Conservation (phyloP, 2,888 invertebrate genomes). For the Meghimatium bilineatum region DNA sequence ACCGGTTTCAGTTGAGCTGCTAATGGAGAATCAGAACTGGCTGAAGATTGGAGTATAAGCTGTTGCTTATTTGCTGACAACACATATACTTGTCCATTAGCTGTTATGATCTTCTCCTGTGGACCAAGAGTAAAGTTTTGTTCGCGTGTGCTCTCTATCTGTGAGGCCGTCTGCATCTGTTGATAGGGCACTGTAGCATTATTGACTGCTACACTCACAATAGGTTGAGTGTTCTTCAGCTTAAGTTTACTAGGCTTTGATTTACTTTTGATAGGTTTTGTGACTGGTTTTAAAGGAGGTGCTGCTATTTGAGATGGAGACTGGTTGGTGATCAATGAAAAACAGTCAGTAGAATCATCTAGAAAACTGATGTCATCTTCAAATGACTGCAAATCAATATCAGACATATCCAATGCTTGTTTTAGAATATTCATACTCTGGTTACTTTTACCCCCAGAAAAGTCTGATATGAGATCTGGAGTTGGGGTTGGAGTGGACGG, state of each 20-base stretch:
- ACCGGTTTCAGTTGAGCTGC: conserved; percentile 24
- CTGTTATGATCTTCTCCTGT: conserved; percentile 32
- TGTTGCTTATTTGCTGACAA: conserved; percentile 41
- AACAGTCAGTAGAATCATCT: conserved; percentile 7
- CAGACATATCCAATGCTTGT: conserved; percentile 44
- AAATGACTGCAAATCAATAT: conserved; percentile 44
- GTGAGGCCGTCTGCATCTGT: background rate
- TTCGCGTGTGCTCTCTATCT: conserved; percentile 26
- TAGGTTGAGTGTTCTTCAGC: conserved; percentile 9
- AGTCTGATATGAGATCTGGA: conserved; percentile 41
- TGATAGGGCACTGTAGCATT: background rate
- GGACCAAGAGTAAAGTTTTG: conserved; percentile 39
- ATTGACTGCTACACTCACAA: conserved; percentile 27
- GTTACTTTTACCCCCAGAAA: background rate
- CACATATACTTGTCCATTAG: conserved; percentile 44
- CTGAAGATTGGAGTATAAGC: conserved; percentile 31
- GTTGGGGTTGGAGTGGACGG: conserved; percentile 49
- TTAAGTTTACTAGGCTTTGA: conserved; percentile 34
- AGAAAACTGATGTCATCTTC: conserved; percentile 45
- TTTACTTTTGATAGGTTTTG: conserved; percentile 24
- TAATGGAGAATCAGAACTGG: conserved; percentile 12
- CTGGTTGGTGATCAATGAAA: conserved; percentile 12
- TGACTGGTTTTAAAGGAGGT: conserved; percentile 21
- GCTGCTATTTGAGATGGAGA: conserved; percentile 22
- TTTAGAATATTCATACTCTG: conserved; percentile 38